Evolutionary conservation across 2,888 invertebrate genomes (phyloP).

Genomic region (Eristalis arbustorum): DNA sequence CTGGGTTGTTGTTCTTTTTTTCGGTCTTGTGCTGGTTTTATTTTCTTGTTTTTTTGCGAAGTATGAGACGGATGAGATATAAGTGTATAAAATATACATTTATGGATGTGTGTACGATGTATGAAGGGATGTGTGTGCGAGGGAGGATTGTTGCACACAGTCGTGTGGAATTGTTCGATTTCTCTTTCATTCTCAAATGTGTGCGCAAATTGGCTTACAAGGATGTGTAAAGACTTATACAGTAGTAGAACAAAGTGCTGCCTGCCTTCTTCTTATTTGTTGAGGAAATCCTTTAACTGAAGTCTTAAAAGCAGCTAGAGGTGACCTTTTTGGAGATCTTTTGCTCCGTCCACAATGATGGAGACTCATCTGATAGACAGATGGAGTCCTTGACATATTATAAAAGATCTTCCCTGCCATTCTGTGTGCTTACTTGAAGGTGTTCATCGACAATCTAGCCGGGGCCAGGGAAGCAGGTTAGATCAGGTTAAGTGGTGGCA

Average conservation of each 20-base stretch:
- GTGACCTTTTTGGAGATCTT: too few relatives aligned
- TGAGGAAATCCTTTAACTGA: too few relatives aligned
- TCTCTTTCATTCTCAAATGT: not conserved
- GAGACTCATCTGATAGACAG: too few relatives aligned
- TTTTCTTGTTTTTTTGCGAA: too few relatives aligned
- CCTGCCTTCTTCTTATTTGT: not conserved
- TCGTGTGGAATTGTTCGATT: not conserved
- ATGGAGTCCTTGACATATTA: too few relatives aligned
- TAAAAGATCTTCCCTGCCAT: too few relatives aligned
- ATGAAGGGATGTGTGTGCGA: not conserved
- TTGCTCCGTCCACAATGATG: too few relatives aligned
- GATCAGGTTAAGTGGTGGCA: too few relatives aligned
- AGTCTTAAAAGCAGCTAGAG: too few relatives aligned
- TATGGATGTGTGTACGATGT: not conserved
- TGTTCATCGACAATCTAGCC: too few relatives aligned
- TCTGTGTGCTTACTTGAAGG: too few relatives aligned
- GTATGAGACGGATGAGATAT: not conserved
- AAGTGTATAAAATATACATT: not conserved
- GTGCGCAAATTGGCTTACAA: not conserved
- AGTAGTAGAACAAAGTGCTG: not conserved
- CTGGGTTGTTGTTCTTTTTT: not conserved
- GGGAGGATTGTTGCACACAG: not conserved
- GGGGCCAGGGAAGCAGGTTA: too few relatives aligned
- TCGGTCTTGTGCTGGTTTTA: not conserved
- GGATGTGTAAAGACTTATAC: not conserved